A percentile compares a stretch with the other conserved stretches of the same genome.
Conservation (phyloP, 2,113 vertebrate genomes). For the Mandrillus leucophaeus region DNA sequence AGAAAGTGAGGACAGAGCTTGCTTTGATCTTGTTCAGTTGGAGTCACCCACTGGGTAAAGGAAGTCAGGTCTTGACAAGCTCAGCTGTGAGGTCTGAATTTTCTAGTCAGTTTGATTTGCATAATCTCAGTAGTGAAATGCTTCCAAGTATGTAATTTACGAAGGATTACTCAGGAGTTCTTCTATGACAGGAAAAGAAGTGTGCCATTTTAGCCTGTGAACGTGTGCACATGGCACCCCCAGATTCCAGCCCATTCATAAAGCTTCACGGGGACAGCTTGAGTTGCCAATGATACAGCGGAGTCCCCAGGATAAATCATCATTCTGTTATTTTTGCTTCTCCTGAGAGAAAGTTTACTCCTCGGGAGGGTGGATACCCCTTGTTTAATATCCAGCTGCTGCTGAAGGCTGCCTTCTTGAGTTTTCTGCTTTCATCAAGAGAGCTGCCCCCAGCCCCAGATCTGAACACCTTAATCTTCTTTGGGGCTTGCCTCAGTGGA, state of each 20-base stretch:
- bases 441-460: background rate
- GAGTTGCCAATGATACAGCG: background rate
- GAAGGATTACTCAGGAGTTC: background rate
- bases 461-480: background rate
- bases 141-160: background rate
- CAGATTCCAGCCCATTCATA: background rate
- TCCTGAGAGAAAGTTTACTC: background rate
- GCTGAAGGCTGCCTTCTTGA: background rate
- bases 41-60: background rate
- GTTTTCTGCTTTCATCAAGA: background rate
- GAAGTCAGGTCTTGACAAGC: background rate
- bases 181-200: background rate
- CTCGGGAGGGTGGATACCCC: too few species aligned
- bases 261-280: background rate
- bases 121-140: background rate
- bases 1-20: background rate
- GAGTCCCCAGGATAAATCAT: background rate
- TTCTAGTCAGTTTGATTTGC: background rate
- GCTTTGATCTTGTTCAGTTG: background rate
- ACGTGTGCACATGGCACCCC: accelerated
- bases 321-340: background rate
- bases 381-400: background rate
- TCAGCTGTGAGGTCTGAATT: background rate
- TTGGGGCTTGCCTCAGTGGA: background rate
- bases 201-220: background rate